Evolutionary conservation across 2,888 invertebrate genomes (phyloP).

Genomic region (Hypolimnas misippus): DNA sequence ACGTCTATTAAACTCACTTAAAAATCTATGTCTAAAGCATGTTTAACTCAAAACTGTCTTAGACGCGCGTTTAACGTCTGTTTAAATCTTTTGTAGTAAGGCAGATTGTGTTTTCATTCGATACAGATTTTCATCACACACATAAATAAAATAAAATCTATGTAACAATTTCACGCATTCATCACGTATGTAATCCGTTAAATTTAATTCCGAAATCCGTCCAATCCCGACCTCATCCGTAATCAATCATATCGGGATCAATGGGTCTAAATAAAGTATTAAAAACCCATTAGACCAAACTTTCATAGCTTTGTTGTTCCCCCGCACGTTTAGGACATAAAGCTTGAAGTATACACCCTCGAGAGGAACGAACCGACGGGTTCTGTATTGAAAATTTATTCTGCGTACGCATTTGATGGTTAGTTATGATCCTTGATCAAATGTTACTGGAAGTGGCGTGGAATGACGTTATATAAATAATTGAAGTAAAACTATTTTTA

Average conservation of each 20-base stretch:
- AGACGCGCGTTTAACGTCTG: no score
- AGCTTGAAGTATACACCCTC: conserved; percentile 64
- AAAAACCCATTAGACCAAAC: conserved; percentile 71
- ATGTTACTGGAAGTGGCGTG: background rate
- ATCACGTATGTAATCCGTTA: conserved; percentile 20
- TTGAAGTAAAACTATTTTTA: no score
- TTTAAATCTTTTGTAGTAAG: no score
- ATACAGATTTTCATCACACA: background rate
- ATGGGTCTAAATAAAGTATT: conserved; percentile 65
- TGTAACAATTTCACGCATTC: background rate
- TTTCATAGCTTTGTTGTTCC: conserved; percentile 49
- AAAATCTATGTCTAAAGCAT: no score
- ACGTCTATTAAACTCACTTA: no score
- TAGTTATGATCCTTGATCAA: conserved; percentile 59
- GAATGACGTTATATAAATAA: background rate
- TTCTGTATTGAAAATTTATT: conserved; percentile 81
- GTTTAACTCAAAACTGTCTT: no score
- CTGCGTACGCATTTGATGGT: conserved; percentile 77
- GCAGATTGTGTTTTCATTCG: no score
- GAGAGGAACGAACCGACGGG: conserved; percentile 76
- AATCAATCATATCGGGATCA: conserved; percentile 58
- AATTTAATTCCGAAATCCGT: conserved; percentile 35
- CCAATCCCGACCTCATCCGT: conserved; percentile 14
- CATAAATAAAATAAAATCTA: no score
- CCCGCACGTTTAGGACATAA: conserved; percentile 49